phyloP scores from a whole-genome alignment of 2,113 vertebrate genomes.

The Nothocercus nigrocapillus region DNA sequence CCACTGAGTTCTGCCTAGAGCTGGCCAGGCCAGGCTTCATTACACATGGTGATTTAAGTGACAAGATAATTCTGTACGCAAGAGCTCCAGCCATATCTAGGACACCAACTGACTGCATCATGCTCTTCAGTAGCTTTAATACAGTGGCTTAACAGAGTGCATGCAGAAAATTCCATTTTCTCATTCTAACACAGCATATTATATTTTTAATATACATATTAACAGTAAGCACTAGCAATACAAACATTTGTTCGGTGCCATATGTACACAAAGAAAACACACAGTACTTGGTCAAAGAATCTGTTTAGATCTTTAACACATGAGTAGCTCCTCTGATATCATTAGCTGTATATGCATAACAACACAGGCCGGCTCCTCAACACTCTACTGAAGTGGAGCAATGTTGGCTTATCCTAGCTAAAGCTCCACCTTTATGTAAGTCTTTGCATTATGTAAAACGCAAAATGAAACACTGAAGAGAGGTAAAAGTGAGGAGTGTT shows the following conservation, averaged over 20 bases:
- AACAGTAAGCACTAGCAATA: neutral
- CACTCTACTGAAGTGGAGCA: neutral
- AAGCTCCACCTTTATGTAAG: neutral
- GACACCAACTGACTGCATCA: neutral
- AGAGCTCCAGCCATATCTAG: neutral
- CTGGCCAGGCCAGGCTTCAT: neutral
- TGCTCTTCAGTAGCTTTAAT: neutral
- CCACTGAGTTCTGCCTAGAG: neutral
- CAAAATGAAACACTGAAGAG: neutral
- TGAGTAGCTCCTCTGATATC: neutral
- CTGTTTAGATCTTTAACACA: neutral
- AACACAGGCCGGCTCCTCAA: neutral
- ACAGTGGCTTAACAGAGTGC: neutral
- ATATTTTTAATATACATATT: neutral
- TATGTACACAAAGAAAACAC: neutral
- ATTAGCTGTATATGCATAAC: fast-evolving
- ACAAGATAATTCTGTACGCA: neutral
- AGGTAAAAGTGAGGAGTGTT: neutral
- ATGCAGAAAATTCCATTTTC: neutral
- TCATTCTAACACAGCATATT: neutral
- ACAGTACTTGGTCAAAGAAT: neutral
- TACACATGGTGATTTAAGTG: neutral
- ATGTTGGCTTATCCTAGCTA: neutral
- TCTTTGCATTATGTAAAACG: neutral
- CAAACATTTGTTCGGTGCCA: neutral